phyloP scores from a whole-genome alignment of 2,113 vertebrate genomes.

The Pimephales promelas region DNA sequence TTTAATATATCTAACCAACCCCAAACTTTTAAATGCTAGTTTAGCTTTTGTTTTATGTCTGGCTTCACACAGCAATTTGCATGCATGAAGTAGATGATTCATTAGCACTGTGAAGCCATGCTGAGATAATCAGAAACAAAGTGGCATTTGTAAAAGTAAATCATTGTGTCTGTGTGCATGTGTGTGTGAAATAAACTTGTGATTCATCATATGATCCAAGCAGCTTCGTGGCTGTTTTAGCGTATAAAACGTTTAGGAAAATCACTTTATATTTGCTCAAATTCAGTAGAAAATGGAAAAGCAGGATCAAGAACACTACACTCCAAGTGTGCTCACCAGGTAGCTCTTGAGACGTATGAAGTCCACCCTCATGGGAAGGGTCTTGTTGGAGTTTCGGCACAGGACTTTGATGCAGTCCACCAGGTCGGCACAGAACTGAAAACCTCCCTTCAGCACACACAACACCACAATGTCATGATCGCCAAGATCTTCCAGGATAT shows the following conservation, averaged over 20 bases:
- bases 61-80: not conserved
- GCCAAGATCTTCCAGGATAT: conserved; percentile 91
- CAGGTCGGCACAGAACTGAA: conserved; percentile 91
- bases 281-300: not conserved
- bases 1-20: too few relatives aligned
- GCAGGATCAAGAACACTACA: not conserved
- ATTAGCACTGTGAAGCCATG: not conserved
- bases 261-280: not conserved
- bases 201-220: conserved; percentile 16
- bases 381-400: conserved; percentile 83
- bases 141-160: not conserved
- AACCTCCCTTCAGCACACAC: conserved; percentile 90
- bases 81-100: not conserved
- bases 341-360: conserved; percentile 93
- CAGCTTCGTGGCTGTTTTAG: not conserved
- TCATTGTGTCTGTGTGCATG: not conserved
- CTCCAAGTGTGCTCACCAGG: conserved; percentile 66
- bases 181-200: not conserved
- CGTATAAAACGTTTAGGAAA: not conserved
- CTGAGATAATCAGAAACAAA: conserved; percentile 11
- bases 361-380: conserved; percentile 90
- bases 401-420: conserved; percentile 88
- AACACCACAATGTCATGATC: conserved; percentile 87
- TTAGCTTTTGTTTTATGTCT: not conserved
- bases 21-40: too few relatives aligned